Percentiles rank a stretch among this genome's conserved stretches.
Conservation (phyloP, 2,888 invertebrate species). For the Stramonita haemastoma region DNA sequence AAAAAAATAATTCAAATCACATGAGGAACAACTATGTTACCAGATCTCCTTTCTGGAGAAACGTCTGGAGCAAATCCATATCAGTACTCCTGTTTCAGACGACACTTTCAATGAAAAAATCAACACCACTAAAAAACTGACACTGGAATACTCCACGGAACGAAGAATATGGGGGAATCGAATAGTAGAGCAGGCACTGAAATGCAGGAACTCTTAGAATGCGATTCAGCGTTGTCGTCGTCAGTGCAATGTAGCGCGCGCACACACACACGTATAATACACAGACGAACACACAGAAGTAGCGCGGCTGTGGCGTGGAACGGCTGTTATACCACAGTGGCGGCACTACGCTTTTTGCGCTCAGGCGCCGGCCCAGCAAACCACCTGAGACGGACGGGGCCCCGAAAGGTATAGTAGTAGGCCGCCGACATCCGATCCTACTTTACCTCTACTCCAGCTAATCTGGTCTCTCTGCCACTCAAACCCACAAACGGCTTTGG, state of each 20-base stretch:
- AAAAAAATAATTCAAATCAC: not conserved
- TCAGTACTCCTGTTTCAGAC: not conserved
- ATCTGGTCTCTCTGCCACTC: slow-evolving; percentile 30
- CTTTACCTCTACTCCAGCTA: not conserved
- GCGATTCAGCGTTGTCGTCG: too few species aligned
- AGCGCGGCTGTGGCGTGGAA: not conserved
- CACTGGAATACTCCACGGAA: not conserved
- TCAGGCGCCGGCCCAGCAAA: not conserved
- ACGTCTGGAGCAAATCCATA: not conserved
- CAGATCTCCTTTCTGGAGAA: not conserved
- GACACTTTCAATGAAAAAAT: too few species aligned
- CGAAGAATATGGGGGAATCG: not conserved
- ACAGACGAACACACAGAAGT: not conserved
- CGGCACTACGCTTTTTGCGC: not conserved
- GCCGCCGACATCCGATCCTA: not conserved
- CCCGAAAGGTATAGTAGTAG: not conserved
- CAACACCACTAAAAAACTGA: not conserved
- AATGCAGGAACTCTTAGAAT: not conserved
- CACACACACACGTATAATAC: not conserved
- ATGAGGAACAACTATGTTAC: not conserved
- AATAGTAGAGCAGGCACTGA: not conserved
- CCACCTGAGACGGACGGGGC: slow-evolving; percentile 5
- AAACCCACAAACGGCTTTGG: not conserved
- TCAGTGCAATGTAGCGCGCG: not conserved
- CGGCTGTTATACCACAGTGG: slow-evolving; percentile 19